Evolutionary conservation across 2,888 invertebrate genomes (phyloP).

Genomic region (Drosophila multiciliata): DNA sequence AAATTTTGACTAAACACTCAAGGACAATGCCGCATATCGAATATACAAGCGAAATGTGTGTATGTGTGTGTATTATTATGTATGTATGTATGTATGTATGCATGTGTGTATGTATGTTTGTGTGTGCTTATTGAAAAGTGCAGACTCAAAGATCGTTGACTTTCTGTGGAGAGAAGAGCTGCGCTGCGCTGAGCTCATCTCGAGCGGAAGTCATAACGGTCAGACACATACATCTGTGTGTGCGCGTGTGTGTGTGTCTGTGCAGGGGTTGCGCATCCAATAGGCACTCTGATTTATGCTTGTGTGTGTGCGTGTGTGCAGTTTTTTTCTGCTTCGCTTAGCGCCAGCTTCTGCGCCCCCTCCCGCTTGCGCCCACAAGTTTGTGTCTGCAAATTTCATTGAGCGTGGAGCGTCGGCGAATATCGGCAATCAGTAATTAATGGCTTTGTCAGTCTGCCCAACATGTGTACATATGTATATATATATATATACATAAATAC

Average conservation of each 20-base stretch:
- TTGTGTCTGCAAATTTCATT: slow-evolving; percentile 62
- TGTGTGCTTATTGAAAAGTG: slow-evolving; percentile 48
- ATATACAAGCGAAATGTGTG: slow-evolving; percentile 31
- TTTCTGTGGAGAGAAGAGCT: slow-evolving; percentile 23
- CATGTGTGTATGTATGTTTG: slow-evolving; percentile 7
- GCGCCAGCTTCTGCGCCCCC: slow-evolving; percentile 64
- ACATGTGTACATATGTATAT: slow-evolving; percentile 40
- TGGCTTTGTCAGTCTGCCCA: slow-evolving; percentile 69
- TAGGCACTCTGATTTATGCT: slow-evolving; percentile 42
- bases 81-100: background rate
- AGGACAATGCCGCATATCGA: slow-evolving; percentile 70
- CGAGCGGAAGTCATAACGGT: slow-evolving; percentile 76
- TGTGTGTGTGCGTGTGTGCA: slow-evolving; percentile 11
- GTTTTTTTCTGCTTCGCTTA: slow-evolving; percentile 69
- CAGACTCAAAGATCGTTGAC: slow-evolving; percentile 59
- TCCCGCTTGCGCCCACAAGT: background rate
- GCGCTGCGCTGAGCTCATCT: slow-evolving; percentile 38
- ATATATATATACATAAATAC: slow-evolving; percentile 32
- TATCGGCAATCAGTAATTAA: slow-evolving; percentile 79
- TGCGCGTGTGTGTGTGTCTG: background rate
- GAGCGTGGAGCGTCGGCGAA: slow-evolving; percentile 54
- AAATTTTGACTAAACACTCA: slow-evolving; percentile 81
- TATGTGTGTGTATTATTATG: slow-evolving; percentile 3
- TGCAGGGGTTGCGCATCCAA: background rate
- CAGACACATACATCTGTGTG: slow-evolving; percentile 29